Conservation (phyloP, 1,140 invertebrate genomes). For the fruit fly (Drosophila melanogaster) region DNA sequence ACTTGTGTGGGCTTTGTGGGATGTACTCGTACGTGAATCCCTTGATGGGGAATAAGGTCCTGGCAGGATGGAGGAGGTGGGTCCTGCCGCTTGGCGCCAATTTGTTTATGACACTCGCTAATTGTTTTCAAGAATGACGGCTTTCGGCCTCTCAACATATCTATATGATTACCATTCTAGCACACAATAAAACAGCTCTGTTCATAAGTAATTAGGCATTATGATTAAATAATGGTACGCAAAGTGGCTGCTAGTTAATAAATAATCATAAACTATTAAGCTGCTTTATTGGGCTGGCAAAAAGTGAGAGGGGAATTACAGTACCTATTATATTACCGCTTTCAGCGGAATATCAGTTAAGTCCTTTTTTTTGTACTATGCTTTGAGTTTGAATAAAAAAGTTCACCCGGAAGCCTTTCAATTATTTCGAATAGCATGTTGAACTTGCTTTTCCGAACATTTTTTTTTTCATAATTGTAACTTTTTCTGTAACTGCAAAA, state of each 20-base stretch:
- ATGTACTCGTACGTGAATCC: slow-evolving; percentile 11
- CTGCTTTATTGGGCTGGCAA: not conserved
- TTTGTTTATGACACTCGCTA: slow-evolving; percentile 68
- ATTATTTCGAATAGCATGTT: not conserved
- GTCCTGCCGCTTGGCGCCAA: slow-evolving; percentile 57
- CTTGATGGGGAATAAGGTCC: slow-evolving; percentile 8
- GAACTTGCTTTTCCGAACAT: no score
- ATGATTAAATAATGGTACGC: slow-evolving; percentile 20
- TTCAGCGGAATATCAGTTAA: no score
- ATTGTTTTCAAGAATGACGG: slow-evolving; percentile 58
- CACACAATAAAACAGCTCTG: slow-evolving; percentile 31
- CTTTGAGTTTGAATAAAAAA: no score
- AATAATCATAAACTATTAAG: slow-evolving; percentile 23
- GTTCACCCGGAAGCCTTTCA: not conserved
- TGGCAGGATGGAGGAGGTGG: not conserved
- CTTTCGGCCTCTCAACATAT: slow-evolving; percentile 32
- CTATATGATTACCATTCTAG: slow-evolving; percentile 11
- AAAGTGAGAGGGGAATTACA: no score
- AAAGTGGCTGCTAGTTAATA: not conserved
- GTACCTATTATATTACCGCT: no score
- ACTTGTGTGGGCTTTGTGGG: slow-evolving; percentile 22
- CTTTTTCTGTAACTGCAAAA: slow-evolving; percentile 8
- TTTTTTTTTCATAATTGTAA: not conserved
- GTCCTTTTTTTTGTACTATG: no score
- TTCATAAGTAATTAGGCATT: slow-evolving; percentile 48